phyloP scores from a whole-genome alignment of 2,113 vertebrate species.

The Arenaria interpres region DNA sequence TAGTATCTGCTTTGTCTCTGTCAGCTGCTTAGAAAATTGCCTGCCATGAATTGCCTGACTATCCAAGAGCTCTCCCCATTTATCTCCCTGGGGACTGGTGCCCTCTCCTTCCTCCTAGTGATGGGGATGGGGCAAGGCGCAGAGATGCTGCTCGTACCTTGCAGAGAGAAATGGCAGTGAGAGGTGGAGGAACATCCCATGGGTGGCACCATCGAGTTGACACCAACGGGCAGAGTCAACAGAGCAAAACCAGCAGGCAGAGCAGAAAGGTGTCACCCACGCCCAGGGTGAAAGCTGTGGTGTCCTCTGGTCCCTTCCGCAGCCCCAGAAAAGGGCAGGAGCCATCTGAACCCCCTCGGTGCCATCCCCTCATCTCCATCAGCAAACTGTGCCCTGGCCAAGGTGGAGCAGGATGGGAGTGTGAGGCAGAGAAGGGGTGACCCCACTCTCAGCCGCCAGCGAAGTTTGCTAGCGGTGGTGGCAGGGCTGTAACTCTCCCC shows the following conservation, averaged over 20 bases:
- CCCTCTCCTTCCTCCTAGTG: neutral
- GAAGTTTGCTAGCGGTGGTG: neutral
- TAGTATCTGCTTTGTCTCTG: neutral
- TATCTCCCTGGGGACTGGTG: neutral
- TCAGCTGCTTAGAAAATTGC: neutral
- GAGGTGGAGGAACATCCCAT: neutral
- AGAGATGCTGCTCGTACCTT: neutral
- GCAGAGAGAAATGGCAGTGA: neutral
- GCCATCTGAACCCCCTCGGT: neutral
- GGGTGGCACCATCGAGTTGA: neutral
- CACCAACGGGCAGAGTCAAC: neutral
- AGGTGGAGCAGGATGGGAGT: fast-evolving
- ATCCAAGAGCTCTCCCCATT: neutral
- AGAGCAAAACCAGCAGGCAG: neutral
- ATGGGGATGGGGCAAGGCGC: neutral
- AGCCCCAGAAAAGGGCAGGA: neutral
- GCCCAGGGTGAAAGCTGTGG: neutral
- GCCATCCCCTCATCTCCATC: neutral
- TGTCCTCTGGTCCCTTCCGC: neutral
- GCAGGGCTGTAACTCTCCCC: neutral
- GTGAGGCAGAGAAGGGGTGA: neutral
- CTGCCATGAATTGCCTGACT: neutral
- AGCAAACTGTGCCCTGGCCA: neutral
- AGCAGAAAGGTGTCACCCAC: neutral
- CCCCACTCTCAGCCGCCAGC: neutral